A percentile compares a stretch with the other conserved stretches of the same genome.
These are phyloP conservation scores for Achroia grisella DNA, from an alignment of 1,140 invertebrate genomes.

Conservation along the genomic window DNA sequence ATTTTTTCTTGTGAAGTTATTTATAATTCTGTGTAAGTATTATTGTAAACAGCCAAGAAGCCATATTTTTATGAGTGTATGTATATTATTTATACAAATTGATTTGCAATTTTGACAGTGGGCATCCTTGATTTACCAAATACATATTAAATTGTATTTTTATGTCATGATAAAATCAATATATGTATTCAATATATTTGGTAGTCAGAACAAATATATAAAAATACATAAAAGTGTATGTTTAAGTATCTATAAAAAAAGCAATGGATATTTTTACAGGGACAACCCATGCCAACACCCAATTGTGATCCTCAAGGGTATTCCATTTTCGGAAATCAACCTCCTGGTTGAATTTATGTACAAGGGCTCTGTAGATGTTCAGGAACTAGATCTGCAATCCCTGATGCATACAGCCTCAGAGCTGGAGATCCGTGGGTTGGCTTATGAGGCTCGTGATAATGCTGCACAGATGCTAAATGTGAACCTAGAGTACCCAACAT, in stretches of 20 bases:
- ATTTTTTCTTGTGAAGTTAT: constrained; percentile 40
- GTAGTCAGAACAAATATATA: constrained; percentile 8
- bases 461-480: constrained; percentile 69
- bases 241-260: not conserved
- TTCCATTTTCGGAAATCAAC: constrained; percentile 80
- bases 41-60: constrained; percentile 21
- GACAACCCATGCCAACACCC: constrained; percentile 84
- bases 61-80: not conserved
- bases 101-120: not conserved
- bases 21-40: constrained; percentile 23
- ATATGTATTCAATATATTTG: not conserved
- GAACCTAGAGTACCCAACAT: constrained; percentile 66
- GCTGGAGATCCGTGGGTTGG: constrained; percentile 76
- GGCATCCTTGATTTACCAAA: not conserved
- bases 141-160: constrained; percentile 16
- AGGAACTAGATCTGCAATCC: constrained; percentile 78
- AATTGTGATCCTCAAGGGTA: constrained; percentile 81
- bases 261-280: constrained; percentile 26
- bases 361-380: constrained; percentile 80
- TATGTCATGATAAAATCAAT: constrained; percentile 16
- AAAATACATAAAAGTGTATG: constrained; percentile 12
- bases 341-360: constrained; percentile 84
- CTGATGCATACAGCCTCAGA: constrained; percentile 80
- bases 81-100: not conserved
- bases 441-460: constrained; percentile 69